Evolutionary conservation across 2,888 invertebrate genomes (phyloP).

Genomic region (Lagria hirta): DNA sequence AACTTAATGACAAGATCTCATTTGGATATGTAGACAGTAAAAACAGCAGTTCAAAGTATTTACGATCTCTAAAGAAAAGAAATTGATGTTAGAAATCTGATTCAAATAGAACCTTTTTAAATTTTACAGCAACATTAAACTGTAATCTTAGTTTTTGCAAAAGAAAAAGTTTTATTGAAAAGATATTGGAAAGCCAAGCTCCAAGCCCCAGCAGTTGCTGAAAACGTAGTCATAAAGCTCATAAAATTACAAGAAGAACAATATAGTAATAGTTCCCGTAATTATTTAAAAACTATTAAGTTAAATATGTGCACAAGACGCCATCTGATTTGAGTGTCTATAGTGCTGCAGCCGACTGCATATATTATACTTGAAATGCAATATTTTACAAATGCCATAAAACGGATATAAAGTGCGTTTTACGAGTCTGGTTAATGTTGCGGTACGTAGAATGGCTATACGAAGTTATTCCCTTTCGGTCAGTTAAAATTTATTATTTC

Average conservation of each 20-base stretch:
- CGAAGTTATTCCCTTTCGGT: slow-evolving; percentile 53
- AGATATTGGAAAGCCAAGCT: too few relatives aligned
- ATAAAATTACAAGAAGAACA: too few relatives aligned
- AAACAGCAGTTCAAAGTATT: too few relatives aligned
- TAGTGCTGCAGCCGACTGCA: slow-evolving; percentile 44
- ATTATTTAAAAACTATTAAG: slow-evolving; percentile 20
- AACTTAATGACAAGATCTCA: too few relatives aligned
- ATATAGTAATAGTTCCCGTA: too few relatives aligned
- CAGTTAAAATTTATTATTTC: slow-evolving; percentile 57
- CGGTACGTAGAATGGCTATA: slow-evolving; percentile 53
- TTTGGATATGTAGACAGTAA: too few relatives aligned
- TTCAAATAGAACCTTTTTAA: slow-evolving; percentile 30
- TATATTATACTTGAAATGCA: slow-evolving; percentile 55
- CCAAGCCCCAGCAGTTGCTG: too few relatives aligned
- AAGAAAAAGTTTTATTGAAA: too few relatives aligned
- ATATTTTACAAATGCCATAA: slow-evolving; percentile 57
- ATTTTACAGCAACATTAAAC: slow-evolving; percentile 24
- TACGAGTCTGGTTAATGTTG: slow-evolving; percentile 56
- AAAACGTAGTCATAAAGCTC: too few relatives aligned
- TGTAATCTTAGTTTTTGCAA: too few relatives aligned
- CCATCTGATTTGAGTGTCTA: slow-evolving; percentile 30
- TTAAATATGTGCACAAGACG: slow-evolving; percentile 19
- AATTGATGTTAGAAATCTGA: slow-evolving; percentile 16
- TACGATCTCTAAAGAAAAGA: slow-evolving; percentile 2
- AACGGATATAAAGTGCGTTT: slow-evolving; percentile 56